Conservation (phyloP, 2,888 invertebrate genomes). For the Dryobota labecula region DNA sequence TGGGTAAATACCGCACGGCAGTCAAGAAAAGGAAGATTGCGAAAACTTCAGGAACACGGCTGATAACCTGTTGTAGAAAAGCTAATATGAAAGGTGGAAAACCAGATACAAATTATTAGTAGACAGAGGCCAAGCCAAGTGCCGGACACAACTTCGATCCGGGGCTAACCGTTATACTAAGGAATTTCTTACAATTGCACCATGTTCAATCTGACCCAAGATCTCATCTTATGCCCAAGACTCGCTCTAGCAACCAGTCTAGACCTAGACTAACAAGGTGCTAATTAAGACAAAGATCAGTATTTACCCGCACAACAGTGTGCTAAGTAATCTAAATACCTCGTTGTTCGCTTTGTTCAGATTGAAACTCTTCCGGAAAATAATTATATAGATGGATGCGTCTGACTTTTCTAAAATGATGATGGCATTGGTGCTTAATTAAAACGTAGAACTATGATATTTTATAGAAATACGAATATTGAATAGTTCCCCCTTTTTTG, state of each 20-base stretch:
- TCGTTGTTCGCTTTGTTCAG: constrained; percentile 20
- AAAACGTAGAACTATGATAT: not conserved
- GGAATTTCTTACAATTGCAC: constrained; percentile 41
- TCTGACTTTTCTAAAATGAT: constrained; percentile 9
- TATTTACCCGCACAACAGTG: constrained; percentile 21
- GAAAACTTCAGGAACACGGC: not conserved
- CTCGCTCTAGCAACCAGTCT: constrained; percentile 31
- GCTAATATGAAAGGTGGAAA: not conserved
- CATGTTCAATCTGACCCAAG: constrained; percentile 29
- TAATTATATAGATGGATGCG: not conserved
- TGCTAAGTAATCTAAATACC: constrained; percentile 9
- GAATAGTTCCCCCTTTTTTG: no score
- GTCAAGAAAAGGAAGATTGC: not conserved
- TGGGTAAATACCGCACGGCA: no score
- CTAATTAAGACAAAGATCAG: constrained; percentile 46
- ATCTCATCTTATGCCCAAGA: constrained; percentile 33
- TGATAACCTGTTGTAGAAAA: not conserved
- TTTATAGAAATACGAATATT: not conserved
- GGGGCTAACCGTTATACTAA: constrained; percentile 27
- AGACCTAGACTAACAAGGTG: constrained; percentile 42
- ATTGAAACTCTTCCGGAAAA: not conserved
- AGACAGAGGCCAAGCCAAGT: not conserved
- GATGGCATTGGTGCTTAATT: constrained; percentile 1
- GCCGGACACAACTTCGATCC: constrained; percentile 7
- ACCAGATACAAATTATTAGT: not conserved